These are phyloP conservation scores for Nasonia vitripennis DNA, from an alignment of 1,140 invertebrate genomes.

Conservation along the genomic window DNA sequence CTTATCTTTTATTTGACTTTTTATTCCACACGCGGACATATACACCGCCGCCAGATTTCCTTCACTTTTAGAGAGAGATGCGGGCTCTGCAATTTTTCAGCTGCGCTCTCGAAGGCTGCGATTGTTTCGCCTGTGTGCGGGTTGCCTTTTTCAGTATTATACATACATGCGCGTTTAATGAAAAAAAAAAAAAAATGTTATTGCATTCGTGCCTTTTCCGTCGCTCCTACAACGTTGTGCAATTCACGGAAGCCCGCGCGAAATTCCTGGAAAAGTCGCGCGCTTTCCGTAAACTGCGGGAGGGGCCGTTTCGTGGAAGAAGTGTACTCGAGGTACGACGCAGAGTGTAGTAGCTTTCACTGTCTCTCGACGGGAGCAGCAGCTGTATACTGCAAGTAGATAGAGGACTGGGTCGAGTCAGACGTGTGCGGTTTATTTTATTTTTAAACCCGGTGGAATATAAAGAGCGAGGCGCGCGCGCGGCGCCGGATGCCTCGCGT, in stretches of 20 bases:
- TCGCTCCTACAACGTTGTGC: not conserved
- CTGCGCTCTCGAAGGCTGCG: not conserved
- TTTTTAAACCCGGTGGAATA: conserved; percentile 35
- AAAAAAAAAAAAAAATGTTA: too few relatives aligned
- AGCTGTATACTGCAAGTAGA: conserved; percentile 15
- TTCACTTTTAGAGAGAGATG: not conserved
- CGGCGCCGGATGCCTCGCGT: conserved; percentile 1
- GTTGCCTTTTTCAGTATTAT: not conserved
- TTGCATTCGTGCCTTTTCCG: too few relatives aligned
- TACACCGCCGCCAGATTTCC: not conserved
- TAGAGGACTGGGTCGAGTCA: conserved; percentile 30
- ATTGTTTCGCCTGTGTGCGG: not conserved
- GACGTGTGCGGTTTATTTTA: conserved; percentile 35
- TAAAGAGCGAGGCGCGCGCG: not conserved
- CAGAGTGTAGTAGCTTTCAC: not conserved
- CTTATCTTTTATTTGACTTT: not conserved
- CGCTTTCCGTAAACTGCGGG: not conserved
- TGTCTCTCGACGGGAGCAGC: not conserved
- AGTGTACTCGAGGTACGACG: not conserved
- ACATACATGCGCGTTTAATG: too few relatives aligned
- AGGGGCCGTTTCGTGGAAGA: not conserved
- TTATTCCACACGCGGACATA: not conserved
- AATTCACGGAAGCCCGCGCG: not conserved
- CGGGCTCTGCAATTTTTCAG: not conserved
- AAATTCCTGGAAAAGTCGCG: conserved; percentile 16